A percentile compares a stretch with the other conserved stretches of the same genome.
These are phyloP conservation scores for Tetrapedia diversipes DNA, from an alignment of 2,888 invertebrate species.

Conservation along the genomic window DNA sequence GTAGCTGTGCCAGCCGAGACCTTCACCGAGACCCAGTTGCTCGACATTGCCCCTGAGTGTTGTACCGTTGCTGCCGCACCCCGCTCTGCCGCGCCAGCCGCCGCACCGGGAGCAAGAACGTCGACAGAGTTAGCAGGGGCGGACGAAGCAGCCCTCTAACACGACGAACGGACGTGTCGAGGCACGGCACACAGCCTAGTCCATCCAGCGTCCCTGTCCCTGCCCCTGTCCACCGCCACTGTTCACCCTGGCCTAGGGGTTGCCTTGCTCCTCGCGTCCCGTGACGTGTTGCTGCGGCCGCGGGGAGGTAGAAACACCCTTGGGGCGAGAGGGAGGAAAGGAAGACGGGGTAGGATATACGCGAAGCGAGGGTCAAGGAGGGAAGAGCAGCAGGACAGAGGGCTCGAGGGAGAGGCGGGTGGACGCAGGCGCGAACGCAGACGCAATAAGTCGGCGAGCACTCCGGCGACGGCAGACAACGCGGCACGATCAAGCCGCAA, in stretches of 20 bases:
- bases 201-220: slow-evolving; percentile 21
- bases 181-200: not conserved
- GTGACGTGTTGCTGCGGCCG: slow-evolving; percentile 38
- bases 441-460: slow-evolving; percentile 67
- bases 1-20: slow-evolving; percentile 68
- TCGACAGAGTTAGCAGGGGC: not conserved
- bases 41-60: slow-evolving; percentile 80
- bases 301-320: too few species aligned
- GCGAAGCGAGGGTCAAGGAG: slow-evolving; percentile 66
- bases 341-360: slow-evolving; percentile 40
- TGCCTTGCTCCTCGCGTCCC: slow-evolving; percentile 45
- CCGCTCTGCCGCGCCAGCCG: slow-evolving; percentile 51
- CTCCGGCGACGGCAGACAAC: slow-evolving; percentile 69
- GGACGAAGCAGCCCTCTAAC: slow-evolving; percentile 29
- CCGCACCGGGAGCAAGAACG: not conserved
- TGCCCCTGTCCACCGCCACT: too few species aligned
- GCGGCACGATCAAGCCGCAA: slow-evolving; percentile 71
- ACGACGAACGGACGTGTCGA: slow-evolving; percentile 15
- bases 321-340: slow-evolving; percentile 14
- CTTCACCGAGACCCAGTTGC: slow-evolving; percentile 82
- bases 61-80: slow-evolving; percentile 54
- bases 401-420: slow-evolving; percentile 50
- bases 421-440: slow-evolving; percentile 77
- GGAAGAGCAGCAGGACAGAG: slow-evolving; percentile 52
- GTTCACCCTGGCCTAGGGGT: slow-evolving; percentile 70